Evolutionary conservation across 2,888 invertebrate species (phyloP), one percentile per base, ranked within the genome.

Genomic region (Papilio protenor): DNA sequence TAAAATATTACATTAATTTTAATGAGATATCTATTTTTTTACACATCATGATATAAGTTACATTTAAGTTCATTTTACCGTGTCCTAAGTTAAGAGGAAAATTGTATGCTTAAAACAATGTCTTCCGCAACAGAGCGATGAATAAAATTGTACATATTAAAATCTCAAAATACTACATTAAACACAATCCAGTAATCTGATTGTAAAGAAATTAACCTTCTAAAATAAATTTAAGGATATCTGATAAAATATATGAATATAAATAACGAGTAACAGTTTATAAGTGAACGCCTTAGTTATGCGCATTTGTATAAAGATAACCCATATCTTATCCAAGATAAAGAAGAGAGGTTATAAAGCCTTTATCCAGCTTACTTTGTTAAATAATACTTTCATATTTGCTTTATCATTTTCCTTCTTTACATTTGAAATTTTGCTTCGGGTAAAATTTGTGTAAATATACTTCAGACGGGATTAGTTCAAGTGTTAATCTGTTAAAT

Each of bases 371-470:
- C 11, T 69, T 69, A 69, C 21, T 3, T 45, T 69, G 40, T 66
- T 45, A 45, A 40, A 45, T 12, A 21, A 69, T 10, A 33, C 66
- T 66, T 66, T 61, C 27, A 18, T 45, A n/a, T 69, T 66, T 66
- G 40, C 66, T 66, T 69, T 69, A 69, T 69, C 66, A 69, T 69
- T 75, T 75, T 49, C 74, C 55, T 77, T 61, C 66, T 79, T 80
- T 71, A 52, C n/a, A 78, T 76, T 61, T 71, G 21, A 69, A 69
- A 69, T 69, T 69, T 45, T 45, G 21, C 45, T 21, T 21, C 11
- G 45, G 45, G 66, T n/a, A 66, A 64, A 66, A n/a, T 12, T 23
- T 14, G 71, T 40, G 33, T 40, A 23, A 66, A 21, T 12, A 40
- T 1, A 69, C 27, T 8, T 16, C 57, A 57, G 57, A 57, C 57